Evolutionary conservation across 1,140 invertebrate species (phyloP), one percentile per base, ranked within the genome.

Genomic region (Trichogramma pretiosum): DNA sequence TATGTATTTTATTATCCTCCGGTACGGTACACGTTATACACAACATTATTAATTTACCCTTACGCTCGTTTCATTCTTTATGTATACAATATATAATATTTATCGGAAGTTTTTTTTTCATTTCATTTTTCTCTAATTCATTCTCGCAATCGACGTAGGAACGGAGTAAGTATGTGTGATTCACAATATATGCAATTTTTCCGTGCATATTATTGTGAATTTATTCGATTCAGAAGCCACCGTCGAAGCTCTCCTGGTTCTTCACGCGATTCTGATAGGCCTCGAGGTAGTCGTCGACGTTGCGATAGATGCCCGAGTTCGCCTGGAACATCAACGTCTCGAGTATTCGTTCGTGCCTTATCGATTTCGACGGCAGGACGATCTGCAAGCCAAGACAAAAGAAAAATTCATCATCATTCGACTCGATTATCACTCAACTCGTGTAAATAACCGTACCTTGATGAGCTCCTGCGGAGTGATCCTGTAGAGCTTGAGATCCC

Each of bases 291-390:
- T 80, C 81, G 60, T 92, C 88, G 60, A 93, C 86, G 60, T 93
- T 89, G 24, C 89, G 77, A 69, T 91, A 94, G 75, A 92, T 93
- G 14, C 91, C 91, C 1, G 88, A 83, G 65, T 92, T 92, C 24
- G 90, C 89, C 73, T 95, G 91, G 62, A 85, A 87, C 84, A 93
- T 90, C 19, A 95, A 73, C 0, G 91, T 95, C 67, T 93, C 89
- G 49, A 95, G 75, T 50, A 95, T 94, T 23, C 85, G 76, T 63
- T 94, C 89, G 66, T 95, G 92, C 60, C 87, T 91, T 54, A 94
- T 92, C 13, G 90, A 88, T 67, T 93, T 94, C 30, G 88, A 89
- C 33, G 90, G 91, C 52, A 94, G 70, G 30, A 95, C 90, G 54
- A 92, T 84, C 83, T 85, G 67, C 5, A 72, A 72, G 59, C 24